Evolutionary conservation across 2,888 invertebrate species (phyloP).

Genomic region (Synanthedon tipuliformis): DNA sequence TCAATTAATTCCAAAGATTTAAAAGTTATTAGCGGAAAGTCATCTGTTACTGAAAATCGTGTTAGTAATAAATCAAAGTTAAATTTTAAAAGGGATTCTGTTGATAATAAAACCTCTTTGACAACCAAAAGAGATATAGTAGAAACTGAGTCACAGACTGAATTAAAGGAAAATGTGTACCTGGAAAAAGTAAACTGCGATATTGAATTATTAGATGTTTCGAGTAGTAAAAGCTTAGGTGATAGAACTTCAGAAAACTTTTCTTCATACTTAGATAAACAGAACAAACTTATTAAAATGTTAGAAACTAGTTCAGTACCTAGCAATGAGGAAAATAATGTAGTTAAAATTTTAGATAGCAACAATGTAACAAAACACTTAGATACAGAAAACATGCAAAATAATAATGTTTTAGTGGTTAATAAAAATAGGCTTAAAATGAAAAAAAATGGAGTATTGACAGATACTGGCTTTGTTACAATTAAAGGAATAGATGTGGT

Average conservation of each 20-base stretch:
- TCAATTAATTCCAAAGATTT: not conserved
- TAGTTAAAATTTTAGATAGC: not conserved
- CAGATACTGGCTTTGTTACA: no score
- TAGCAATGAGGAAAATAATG: not conserved
- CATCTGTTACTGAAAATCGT: no score
- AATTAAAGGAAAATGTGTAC: not conserved
- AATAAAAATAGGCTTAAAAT: no score
- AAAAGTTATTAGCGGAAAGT: not conserved
- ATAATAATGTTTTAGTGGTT: not conserved
- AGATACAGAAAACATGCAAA: not conserved
- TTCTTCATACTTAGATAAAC: conserved; percentile 26
- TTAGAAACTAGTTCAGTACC: conserved; percentile 13
- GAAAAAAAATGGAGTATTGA: no score
- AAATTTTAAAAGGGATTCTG: no score
- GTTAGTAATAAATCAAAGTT: no score
- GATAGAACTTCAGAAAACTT: conserved; percentile 15
- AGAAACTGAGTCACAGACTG: conserved; percentile 8
- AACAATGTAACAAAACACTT: not conserved
- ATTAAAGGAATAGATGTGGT: no score
- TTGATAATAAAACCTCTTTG: no score
- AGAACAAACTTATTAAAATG: conserved; percentile 26
- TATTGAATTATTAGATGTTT: no score
- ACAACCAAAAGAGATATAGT: conserved; percentile 10
- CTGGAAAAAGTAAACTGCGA: no score
- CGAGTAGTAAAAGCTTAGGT: not conserved